Percentiles rank a stretch among this genome's conserved stretches.
Conservation (phyloP, 2,888 invertebrate genomes). For the Patella ulyssiponensis region DNA sequence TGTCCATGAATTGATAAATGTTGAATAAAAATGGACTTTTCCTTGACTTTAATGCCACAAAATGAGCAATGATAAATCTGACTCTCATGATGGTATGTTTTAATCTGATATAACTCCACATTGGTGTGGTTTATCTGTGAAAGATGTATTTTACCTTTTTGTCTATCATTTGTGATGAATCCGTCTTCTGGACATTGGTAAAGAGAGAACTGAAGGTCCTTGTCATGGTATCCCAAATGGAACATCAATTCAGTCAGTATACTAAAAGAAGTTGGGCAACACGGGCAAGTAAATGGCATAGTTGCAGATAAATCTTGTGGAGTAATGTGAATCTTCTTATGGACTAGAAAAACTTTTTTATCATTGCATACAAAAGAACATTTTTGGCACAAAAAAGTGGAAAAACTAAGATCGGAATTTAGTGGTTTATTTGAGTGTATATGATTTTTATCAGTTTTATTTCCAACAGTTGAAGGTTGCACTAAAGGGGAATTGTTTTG, state of each 20-base stretch:
- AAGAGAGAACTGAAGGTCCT: neutral
- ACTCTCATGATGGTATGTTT: neutral
- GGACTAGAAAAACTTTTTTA: neutral
- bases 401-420: neutral
- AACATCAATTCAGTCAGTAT: neutral
- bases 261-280: neutral
- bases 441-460: neutral
- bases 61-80: neutral
- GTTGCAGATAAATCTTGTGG: neutral
- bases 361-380: constrained; percentile 6
- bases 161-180: neutral
- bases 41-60: constrained; percentile 5
- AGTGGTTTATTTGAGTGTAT: neutral
- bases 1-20: neutral
- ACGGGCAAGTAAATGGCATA: neutral
- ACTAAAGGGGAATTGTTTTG: too few species aligned
- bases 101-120: neutral
- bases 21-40: neutral
- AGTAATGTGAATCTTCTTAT: neutral
- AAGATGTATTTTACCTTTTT: neutral
- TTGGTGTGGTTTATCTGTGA: neutral
- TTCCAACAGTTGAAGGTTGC: neutral
- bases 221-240: neutral
- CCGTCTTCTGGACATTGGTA: neutral
- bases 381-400: neutral